These are phyloP conservation scores for Alces alces DNA, from an alignment of 2,113 vertebrate species.

Conservation along the genomic window DNA sequence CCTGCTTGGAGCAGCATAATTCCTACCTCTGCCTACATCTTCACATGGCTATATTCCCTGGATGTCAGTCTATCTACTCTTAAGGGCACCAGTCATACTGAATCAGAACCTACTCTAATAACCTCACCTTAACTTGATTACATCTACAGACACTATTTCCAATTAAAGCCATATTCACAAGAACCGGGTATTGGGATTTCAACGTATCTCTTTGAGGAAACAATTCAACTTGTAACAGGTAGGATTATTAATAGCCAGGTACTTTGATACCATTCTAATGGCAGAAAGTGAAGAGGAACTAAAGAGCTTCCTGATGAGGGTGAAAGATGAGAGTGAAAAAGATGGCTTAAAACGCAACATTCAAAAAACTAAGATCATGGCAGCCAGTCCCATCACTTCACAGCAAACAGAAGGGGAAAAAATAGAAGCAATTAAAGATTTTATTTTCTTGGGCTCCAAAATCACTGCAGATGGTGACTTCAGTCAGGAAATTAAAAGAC, in stretches of 20 bases:
- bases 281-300: not conserved
- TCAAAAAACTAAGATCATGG: not conserved
- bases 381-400: not conserved
- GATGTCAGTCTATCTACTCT: not conserved
- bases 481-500: not conserved
- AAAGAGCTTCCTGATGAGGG: not conserved
- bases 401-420: not conserved
- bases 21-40: not conserved
- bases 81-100: not conserved
- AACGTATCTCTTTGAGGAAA: not conserved
- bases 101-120: not conserved
- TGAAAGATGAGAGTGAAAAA: not conserved
- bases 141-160: not conserved
- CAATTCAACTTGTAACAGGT: not conserved
- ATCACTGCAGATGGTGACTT: not conserved
- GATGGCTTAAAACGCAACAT: not conserved
- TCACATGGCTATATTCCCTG: not conserved
- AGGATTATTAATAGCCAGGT: not conserved
- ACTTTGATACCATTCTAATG: not conserved
- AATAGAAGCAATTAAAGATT: not conserved
- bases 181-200: not conserved
- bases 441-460: not conserved
- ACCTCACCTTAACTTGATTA: not conserved
- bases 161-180: not conserved
- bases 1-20: not conserved